Base-by-base conservation (phyloP, 1,140 invertebrate genomes). In the Drepana arcuata region DNA sequence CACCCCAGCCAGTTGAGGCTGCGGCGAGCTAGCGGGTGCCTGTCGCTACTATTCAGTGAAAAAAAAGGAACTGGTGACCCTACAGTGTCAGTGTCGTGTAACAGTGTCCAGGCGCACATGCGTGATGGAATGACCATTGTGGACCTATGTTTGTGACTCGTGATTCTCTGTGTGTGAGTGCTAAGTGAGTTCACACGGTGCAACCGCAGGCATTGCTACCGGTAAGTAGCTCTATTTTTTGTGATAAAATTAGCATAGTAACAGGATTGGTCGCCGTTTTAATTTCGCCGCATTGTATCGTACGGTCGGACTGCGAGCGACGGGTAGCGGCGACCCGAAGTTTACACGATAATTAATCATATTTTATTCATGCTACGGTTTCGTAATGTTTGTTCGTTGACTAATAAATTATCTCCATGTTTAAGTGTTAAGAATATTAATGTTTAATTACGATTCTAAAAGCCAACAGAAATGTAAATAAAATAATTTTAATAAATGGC, bases 1-100 rank as follows among this genome's bases (percentile, higher is more conserved):
- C 70, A 56, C 68, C 74, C 74, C 70, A 74, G 74, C 70, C 74
- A 79, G 74, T 79, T 51, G 54, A 66, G 51, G 68, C 74, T 74
- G 65, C 65, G 67, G 38, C 58, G 63, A 45, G 36, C 35, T 18
- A 30, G 34, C 16, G 64, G 41, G 33, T 58, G 63, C 60, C 55
- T 57, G 72, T 67, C 41, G 42, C 41, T 42, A 28, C 46, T 35
- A 27, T 28, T 12, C 27, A 13, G 10, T 28, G 7, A 42, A 2
- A 50, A 38, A 50, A 50, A 59, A 34, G 48, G 38, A 58, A 65
- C 58, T 70, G 61, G 48, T 66, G 57, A 51, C 41, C 55, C 41
- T 48, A 48, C 44, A 65, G 63, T 68, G 63, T 55, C 16, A 63
- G 68, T 78, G 73, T 69, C 70, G 70, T 71, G 73, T 49, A 36